phyloP scores from a whole-genome alignment of 1,140 invertebrate genomes.

The Cyphomyrmex costatus region DNA sequence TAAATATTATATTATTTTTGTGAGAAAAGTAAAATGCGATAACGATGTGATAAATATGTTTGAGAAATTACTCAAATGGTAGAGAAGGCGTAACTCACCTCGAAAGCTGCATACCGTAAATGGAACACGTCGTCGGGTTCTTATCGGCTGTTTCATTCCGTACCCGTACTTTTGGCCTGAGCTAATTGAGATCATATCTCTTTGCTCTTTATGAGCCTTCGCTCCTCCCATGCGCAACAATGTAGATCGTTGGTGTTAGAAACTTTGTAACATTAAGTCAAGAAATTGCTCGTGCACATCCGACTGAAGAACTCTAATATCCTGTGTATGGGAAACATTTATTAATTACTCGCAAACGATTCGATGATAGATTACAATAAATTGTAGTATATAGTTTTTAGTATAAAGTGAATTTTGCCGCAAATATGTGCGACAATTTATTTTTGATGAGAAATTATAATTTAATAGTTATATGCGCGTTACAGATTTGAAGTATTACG shows the following conservation, averaged over 20 bases:
- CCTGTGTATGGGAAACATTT: neutral
- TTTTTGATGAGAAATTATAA: neutral
- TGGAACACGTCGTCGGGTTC: conserved; percentile 64
- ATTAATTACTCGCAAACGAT: neutral
- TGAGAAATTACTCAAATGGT: conserved; percentile 62
- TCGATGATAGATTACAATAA: neutral
- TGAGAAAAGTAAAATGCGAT: neutral
- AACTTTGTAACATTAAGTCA: conserved; percentile 25
- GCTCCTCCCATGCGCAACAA: conserved; percentile 18
- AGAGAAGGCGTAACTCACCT: conserved; percentile 28
- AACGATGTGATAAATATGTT: conserved; percentile 25
- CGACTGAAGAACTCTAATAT: neutral
- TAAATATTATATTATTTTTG: conserved; percentile 22
- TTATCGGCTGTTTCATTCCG: conserved; percentile 69
- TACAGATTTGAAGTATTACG: neutral
- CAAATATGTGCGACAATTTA: neutral
- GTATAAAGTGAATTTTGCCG: neutral
- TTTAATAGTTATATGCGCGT: neutral
- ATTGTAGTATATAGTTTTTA: no score
- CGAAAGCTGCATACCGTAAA: conserved; percentile 57
- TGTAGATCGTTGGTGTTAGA: conserved; percentile 58
- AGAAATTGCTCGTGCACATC: conserved; percentile 25
- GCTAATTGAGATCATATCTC: conserved; percentile 77
- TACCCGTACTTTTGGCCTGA: conserved; percentile 53
- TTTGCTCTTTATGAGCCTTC: conserved; percentile 68